A percentile compares a stretch with the other conserved stretches of the same genome.
phyloP scores from a whole-genome alignment of 2,113 vertebrate genomes.

The Bostrychus sinensis region DNA sequence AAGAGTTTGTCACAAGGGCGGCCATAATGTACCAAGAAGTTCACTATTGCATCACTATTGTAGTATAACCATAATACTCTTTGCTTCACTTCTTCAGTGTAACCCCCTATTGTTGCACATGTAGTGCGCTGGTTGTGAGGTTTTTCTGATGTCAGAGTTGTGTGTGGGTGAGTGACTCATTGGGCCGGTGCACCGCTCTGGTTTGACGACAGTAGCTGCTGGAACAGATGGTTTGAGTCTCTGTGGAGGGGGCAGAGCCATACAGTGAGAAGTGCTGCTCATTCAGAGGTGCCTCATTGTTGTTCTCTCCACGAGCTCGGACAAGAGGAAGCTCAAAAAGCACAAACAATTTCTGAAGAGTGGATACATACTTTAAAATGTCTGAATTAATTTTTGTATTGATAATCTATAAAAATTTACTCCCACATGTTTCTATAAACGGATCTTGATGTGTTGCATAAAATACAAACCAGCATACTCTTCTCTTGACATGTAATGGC shows the following conservation, averaged over 20 bases:
- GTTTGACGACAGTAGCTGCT: conserved; percentile 25
- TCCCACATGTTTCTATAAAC: conserved; percentile 52
- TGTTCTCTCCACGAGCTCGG: background rate
- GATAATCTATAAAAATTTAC: conserved; percentile 26
- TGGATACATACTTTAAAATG: background rate
- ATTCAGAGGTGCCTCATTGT: conserved; percentile 30
- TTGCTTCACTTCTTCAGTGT: no score
- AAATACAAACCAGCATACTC: background rate
- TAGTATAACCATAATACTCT: no score
- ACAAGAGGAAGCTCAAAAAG: conserved; percentile 1
- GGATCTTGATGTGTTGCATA: conserved; percentile 31
- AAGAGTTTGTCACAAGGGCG: no score
- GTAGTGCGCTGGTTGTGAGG: background rate
- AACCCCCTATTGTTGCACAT: background rate
- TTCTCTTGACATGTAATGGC: background rate
- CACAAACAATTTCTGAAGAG: no score
- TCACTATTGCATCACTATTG: no score
- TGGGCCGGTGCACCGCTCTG: background rate
- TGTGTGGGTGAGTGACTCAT: conserved; percentile 51
- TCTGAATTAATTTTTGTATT: conserved; percentile 21
- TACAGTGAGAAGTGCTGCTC: conserved; percentile 22
- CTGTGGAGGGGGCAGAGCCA: background rate
- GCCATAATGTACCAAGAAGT: no score
- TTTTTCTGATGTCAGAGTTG: conserved; percentile 37
- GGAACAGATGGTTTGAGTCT: conserved; percentile 44